Evolutionary conservation across 1,140 invertebrate genomes (phyloP).

Genomic region (Atopsyche davidsoni): DNA sequence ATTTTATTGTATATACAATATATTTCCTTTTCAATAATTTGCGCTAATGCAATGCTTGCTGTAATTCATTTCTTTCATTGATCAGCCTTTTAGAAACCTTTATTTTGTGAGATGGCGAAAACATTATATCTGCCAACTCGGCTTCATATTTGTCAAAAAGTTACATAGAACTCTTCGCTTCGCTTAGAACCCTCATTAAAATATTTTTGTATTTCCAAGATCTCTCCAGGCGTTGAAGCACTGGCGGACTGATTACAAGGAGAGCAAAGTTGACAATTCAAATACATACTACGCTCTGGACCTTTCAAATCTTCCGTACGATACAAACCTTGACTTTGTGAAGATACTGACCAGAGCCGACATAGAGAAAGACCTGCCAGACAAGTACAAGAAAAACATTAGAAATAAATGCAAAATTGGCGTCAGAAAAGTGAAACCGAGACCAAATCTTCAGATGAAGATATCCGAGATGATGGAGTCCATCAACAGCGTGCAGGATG

Average conservation of each 20-base stretch:
- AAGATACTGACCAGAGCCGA: conserved; percentile 40
- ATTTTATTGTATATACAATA: too few relatives aligned
- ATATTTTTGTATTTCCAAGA: conserved; percentile 31
- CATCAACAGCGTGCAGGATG: conserved; percentile 39
- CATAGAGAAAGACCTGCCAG: conserved; percentile 45
- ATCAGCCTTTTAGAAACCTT: too few relatives aligned
- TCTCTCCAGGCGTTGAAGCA: conserved; percentile 39
- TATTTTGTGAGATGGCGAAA: too few relatives aligned
- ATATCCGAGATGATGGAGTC: conserved; percentile 43
- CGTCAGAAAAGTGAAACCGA: conserved; percentile 37
- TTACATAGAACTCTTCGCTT: too few relatives aligned
- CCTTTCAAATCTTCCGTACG: conserved; percentile 36
- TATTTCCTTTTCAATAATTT: too few relatives aligned
- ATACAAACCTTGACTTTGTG: conserved; percentile 41
- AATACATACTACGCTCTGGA: conserved; percentile 33
- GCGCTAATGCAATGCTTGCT: too few relatives aligned
- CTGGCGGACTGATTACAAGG: conserved; percentile 40
- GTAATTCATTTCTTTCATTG: too few relatives aligned
- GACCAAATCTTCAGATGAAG: conserved; percentile 40
- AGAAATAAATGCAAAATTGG: conserved; percentile 33
- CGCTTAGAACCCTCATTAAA: too few relatives aligned
- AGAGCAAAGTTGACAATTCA: conserved; percentile 29
- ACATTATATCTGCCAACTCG: too few relatives aligned
- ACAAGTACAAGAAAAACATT: conserved; percentile 42
- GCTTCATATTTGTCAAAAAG: too few relatives aligned